Percentiles rank a stretch among this genome's conserved stretches.
Evolutionary conservation across 2,113 vertebrate genomes (phyloP).

Genomic region (Geococcyx californianus): DNA sequence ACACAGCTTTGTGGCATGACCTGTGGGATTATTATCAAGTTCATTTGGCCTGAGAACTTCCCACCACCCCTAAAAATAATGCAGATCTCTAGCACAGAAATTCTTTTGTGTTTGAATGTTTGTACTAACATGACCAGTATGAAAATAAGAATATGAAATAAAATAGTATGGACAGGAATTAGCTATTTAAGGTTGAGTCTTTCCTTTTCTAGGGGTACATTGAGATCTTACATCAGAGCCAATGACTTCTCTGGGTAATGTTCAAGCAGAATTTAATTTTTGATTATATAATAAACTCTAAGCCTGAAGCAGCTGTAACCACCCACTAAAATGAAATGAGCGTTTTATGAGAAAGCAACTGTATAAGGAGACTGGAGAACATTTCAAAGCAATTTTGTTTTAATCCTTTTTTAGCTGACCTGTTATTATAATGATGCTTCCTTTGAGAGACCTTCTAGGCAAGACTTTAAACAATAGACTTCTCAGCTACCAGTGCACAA

Average conservation of each 20-base stretch:
- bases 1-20: neutral
- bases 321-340: neutral
- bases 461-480: neutral
- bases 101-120: neutral
- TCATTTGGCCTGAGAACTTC: neutral
- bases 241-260: neutral
- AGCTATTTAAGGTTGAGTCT: neutral
- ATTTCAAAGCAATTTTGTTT: neutral
- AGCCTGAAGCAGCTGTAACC: neutral
- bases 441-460: neutral
- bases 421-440: neutral
- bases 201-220: neutral
- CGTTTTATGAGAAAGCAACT: neutral
- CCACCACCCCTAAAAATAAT: neutral
- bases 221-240: neutral
- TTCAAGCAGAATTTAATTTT: neutral
- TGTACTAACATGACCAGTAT: neutral
- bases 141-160: conserved; percentile 35
- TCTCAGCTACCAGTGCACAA: neutral
- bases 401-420: neutral
- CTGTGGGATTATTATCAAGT: neutral
- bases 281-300: neutral
- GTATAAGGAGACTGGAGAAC: neutral
- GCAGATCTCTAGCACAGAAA: neutral
- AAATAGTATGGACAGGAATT: conserved; percentile 10